These are phyloP conservation scores for Anas platyrhynchos DNA, from an alignment of 2,113 vertebrate genomes.

Conservation along the genomic window DNA sequence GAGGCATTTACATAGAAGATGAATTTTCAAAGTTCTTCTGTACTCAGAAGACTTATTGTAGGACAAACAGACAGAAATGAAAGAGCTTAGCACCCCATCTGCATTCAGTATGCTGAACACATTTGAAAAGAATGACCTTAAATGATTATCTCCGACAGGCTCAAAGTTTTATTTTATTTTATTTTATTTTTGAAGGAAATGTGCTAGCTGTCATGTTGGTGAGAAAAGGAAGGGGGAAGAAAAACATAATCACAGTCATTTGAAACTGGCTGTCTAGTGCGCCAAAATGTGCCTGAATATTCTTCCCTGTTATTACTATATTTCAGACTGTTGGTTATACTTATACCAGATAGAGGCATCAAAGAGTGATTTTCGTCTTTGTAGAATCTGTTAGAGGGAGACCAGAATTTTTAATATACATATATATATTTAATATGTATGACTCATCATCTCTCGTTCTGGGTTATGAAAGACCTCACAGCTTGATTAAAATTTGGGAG, in stretches of 20 bases:
- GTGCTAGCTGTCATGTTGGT: neutral
- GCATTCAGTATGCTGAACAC: neutral
- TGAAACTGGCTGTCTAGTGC: neutral
- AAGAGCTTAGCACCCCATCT: neutral
- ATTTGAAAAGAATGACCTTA: conserved; percentile 15
- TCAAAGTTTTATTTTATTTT: neutral
- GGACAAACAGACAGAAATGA: too few relatives aligned
- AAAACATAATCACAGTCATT: neutral
- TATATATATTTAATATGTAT: neutral
- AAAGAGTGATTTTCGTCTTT: neutral
- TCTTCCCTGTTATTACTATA: neutral
- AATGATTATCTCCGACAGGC: neutral
- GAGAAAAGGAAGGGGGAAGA: neutral
- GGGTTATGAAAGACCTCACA: neutral
- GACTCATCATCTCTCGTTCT: neutral
- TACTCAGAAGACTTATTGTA: neutral
- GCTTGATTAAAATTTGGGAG: neutral
- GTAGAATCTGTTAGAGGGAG: neutral
- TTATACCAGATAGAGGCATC: neutral
- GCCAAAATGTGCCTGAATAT: neutral
- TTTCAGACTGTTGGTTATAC: neutral
- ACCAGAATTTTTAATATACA: neutral
- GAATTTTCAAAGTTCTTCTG: neutral
- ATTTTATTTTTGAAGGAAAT: neutral
- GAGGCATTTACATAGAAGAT: neutral